A percentile compares a stretch with the other conserved stretches of the same genome.
Evolutionary conservation across 1,140 invertebrate genomes (phyloP).

Genomic region (Ostrea denselamellosa): DNA sequence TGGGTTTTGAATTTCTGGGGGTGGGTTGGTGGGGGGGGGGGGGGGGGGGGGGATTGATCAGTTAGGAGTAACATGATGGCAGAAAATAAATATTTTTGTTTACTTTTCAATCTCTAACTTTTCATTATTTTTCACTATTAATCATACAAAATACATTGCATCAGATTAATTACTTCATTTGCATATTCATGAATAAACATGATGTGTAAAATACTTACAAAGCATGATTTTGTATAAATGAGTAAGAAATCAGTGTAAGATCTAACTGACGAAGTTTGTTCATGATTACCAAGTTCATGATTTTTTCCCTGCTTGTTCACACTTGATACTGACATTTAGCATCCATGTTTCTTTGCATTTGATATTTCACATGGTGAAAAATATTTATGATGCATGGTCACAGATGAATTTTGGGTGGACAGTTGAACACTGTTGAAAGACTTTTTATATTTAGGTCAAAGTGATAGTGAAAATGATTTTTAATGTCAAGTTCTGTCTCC

Average conservation of each 20-base stretch:
- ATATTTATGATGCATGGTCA: constrained; percentile 27
- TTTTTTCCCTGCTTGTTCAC: neutral
- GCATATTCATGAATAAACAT: too few species aligned
- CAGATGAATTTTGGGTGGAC: constrained; percentile 23
- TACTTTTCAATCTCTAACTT: too few species aligned
- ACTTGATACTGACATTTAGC: neutral
- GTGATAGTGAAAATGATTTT: constrained; percentile 20
- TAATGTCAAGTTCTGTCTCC: neutral
- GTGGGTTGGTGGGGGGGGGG: too few species aligned
- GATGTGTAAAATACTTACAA: too few species aligned
- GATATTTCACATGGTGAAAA: neutral
- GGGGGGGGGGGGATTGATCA: too few species aligned
- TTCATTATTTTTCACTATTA: too few species aligned
- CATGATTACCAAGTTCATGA: neutral
- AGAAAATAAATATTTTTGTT: too few species aligned
- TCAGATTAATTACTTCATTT: too few species aligned
- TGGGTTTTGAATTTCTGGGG: too few species aligned
- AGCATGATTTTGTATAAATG: neutral
- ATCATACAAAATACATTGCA: too few species aligned
- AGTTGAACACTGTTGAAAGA: neutral
- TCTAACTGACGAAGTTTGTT: neutral
- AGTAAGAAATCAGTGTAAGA: neutral
- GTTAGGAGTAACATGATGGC: too few species aligned
- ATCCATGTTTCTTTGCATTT: neutral
- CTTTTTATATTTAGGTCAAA: neutral